Percentiles rank a stretch among this genome's conserved stretches.
Conservation (phyloP, 2,888 invertebrate species). For the Ethmia dodecea region DNA sequence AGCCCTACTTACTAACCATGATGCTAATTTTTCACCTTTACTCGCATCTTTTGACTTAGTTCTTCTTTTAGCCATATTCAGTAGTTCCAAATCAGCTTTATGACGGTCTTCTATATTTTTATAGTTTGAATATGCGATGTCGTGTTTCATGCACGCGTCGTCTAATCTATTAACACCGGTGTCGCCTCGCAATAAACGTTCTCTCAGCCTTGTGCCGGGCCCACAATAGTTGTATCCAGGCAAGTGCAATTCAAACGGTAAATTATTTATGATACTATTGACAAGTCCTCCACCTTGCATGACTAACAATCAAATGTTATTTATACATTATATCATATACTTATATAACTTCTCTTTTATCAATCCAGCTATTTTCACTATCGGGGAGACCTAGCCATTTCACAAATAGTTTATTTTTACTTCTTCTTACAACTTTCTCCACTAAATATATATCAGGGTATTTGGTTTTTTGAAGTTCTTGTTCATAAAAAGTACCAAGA, state of each 20-base stretch:
- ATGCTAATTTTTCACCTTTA: constrained; percentile 11
- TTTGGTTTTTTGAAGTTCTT: too few relatives aligned
- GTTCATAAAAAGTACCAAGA: constrained; percentile 14
- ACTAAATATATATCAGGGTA: too few relatives aligned
- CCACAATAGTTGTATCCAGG: constrained; percentile 9
- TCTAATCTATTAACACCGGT: constrained; percentile 11
- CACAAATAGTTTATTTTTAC: constrained; percentile 23
- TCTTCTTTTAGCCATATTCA: constrained; percentile 27
- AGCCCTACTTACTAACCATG: too few relatives aligned
- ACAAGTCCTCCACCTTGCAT: constrained; percentile 8
- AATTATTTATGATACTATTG: constrained; percentile 8
- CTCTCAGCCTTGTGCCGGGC: constrained; percentile 8
- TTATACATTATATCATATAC: neutral
- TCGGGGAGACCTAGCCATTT: constrained; percentile 33
- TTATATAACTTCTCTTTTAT: too few relatives aligned
- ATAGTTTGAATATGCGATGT: constrained; percentile 12
- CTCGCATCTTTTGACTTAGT: constrained; percentile 9
- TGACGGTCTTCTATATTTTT: constrained; percentile 21
- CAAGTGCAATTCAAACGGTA: constrained; percentile 8
- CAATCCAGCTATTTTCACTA: constrained; percentile 14
- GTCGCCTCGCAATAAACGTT: constrained; percentile 10
- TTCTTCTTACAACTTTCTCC: too few relatives aligned
- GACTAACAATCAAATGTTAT: neutral
- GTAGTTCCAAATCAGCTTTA: constrained; percentile 33
- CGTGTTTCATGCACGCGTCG: constrained; percentile 9